Base-by-base conservation (phyloP, 2,113 vertebrate genomes). In the Bothrops jararaca region DNA sequence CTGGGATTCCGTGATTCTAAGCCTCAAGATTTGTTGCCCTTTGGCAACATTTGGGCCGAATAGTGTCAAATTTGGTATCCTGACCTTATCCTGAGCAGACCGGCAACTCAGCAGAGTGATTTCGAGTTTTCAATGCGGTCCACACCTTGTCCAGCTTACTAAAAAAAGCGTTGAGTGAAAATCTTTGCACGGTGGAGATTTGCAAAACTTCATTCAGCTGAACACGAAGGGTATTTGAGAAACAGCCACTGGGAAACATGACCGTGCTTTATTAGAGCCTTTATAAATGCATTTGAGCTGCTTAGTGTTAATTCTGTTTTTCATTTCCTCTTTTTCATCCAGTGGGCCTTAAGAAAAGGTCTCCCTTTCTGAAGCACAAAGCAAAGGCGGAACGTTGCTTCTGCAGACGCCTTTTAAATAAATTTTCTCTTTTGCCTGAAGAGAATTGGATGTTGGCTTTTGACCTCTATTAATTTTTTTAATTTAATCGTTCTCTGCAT, bases 381-480 rank as follows among this genome's bases (percentile, higher is more conserved):
- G 89, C 85, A 91, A 95, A 86, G 50, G 26, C 60, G 18, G 13
- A 92, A 92, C 91, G 34, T 93, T 52, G 50, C 11, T 90, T 92
- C 92, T 91, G 45, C 90, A 95, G 95, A 95, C 93, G 94, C 50
- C 64, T 95, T 94, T 96, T 95, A 96, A 96, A 96, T 96, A 94
- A 94, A 92, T 95, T 94, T 91, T 93, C 95, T 53, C 95, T 95
- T 96, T 97, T 94, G 94, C 95, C 93, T 96, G 95, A 96, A 96
- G 96, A 96, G 94, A 95, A 96, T 96, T 95, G 93, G 88, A 96
- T 94, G 52, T 74, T 96, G 93, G 57, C 93, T 97, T 97, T 96
- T 95, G 92, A 95, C 94, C 96, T 96, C 94, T 93, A 93, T 97
- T 97, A 96, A 95, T 97, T 95, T 96, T 95, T 96, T 96, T 96